Base-by-base conservation (phyloP, 30 jellyfish, hydroid and myxozoan species). In the Aurelia aurita complex sp. Pacific region DNA sequence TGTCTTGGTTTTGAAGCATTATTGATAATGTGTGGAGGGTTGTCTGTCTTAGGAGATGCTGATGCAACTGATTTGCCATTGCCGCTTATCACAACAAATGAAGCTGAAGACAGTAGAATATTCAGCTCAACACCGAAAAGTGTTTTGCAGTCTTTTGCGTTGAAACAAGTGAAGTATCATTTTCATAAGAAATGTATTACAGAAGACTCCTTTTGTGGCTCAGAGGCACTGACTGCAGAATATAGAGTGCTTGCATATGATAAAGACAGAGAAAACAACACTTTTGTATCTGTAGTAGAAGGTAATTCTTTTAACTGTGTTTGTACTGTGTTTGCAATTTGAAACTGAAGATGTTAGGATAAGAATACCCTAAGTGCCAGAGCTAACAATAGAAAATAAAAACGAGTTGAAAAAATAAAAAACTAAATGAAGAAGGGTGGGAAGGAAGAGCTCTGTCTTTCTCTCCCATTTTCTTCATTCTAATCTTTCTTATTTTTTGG, bases 1-100 rank as follows among this genome's bases (percentile, higher is more conserved):
- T 91, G 98, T 77, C 89, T 95, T 11, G 98, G 98, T 2, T 67
- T 91, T 46, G 97, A 91, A 63, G 98, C 98, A 2, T 34, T 91
- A 81, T 76, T 77, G 40, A 83, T 77, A 19, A 68, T 69, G 54
- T 38, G 66, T 57, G 74, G 33, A 35, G 96, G 90, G 19, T 32
- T 35, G 51, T 67, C 84, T 29, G 12, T 77, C 57, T 90, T 91
- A 2, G 80, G 79, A 46, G 86, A 78, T n/a, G 87, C 96, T 3
- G 91, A 91, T 74, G 85, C 98, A 4, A 34, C 73, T 9, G 83
- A 91, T 60, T 51, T 72, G 46, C 69, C 96, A 11, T 19, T 91
- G 69, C 85, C 94, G 18, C 46, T 87, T 16, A 66, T 62, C 54
- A 60, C 80, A 50, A 38, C 71, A 46, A 60, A 85, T 16, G 86